Evolutionary conservation across 2,797 vertebrate species (phyloP).

Genomic region (Rhynchonycteris naso): DNA sequence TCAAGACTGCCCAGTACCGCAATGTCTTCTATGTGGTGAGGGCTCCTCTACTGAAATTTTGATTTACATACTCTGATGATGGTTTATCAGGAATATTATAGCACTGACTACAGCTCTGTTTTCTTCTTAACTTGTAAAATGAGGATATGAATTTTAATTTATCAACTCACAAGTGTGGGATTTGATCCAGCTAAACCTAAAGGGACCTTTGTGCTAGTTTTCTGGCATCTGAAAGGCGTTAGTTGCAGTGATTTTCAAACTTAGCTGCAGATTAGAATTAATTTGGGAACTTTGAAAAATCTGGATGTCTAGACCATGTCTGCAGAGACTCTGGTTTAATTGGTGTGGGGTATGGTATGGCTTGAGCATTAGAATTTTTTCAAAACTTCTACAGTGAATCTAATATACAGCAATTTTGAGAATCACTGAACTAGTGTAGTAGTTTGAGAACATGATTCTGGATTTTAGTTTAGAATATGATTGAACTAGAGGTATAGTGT

Average conservation of each 20-base stretch:
- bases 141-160: background rate
- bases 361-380: background rate
- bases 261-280: background rate
- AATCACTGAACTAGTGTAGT: background rate
- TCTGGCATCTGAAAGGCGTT: background rate
- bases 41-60: background rate
- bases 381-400: background rate
- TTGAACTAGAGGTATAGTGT: background rate
- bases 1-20: background rate
- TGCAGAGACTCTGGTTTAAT: background rate
- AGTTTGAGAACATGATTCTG: background rate
- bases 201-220: background rate
- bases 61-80: background rate
- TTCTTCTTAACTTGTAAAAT: constrained; percentile 37
- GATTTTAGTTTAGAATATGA: background rate
- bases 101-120: background rate
- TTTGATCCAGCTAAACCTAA: background rate
- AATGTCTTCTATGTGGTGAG: background rate
- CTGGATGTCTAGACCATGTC: background rate
- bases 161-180: background rate
- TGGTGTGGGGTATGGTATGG: background rate
- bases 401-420: background rate
- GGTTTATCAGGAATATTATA: background rate
- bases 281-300: constrained; percentile 1
- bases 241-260: background rate